phyloP scores from a whole-genome alignment of 2,113 vertebrate genomes.

The Trochalopteron elliotii region DNA sequence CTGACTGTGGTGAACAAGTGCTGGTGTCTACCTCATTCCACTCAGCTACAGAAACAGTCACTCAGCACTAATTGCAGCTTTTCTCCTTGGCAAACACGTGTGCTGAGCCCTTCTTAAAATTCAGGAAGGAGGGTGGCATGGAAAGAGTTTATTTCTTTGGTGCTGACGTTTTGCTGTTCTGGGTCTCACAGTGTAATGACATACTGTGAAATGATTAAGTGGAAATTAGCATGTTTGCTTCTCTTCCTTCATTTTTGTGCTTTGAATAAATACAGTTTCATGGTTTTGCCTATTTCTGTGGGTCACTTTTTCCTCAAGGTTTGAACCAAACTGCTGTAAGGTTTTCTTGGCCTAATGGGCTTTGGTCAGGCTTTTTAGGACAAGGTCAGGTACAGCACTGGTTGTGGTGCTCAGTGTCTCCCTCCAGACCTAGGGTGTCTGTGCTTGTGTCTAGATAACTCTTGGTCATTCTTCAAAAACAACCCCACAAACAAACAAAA shows the following conservation, averaged over 20 bases:
- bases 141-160: not conserved
- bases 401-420: not conserved
- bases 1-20: not conserved
- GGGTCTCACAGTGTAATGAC: not conserved
- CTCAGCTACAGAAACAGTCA: not conserved
- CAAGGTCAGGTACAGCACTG: not conserved
- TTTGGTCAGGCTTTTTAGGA: not conserved
- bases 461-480: not conserved
- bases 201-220: not conserved
- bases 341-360: not conserved
- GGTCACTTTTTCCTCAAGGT: not conserved
- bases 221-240: not conserved
- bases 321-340: not conserved
- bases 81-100: not conserved
- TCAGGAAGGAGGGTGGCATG: not conserved
- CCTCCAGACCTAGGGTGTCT: not conserved
- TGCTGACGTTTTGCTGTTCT: not conserved
- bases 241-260: not conserved
- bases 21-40: not conserved
- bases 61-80: conserved; percentile 10
- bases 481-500: not conserved
- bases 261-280: not conserved
- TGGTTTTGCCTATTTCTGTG: not conserved
- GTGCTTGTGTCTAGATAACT: not conserved
- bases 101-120: not conserved